Evolutionary conservation across 1,140 invertebrate genomes (phyloP).

Genomic region (Copidosoma floridanum): DNA sequence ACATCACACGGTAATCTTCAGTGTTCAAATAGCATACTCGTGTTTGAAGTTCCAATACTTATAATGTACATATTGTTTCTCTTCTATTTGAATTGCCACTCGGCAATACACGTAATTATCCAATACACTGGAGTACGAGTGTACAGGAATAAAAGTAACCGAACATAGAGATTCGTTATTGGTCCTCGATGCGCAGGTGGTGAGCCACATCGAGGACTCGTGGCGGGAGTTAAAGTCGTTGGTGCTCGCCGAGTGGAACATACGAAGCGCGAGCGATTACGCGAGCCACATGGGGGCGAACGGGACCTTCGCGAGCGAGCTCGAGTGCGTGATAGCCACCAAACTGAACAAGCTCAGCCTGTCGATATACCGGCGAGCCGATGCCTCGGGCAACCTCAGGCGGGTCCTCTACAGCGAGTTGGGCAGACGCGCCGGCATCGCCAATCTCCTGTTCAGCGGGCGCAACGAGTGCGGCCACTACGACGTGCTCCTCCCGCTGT

Average conservation of each 20-base stretch:
- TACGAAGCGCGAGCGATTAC: constrained; percentile 36
- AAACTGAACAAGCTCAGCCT: constrained; percentile 44
- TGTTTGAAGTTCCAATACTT: too few species aligned
- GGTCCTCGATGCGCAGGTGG: too few species aligned
- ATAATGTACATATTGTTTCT: too few species aligned
- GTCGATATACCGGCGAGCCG: constrained; percentile 43
- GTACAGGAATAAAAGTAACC: too few species aligned
- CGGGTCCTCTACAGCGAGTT: constrained; percentile 40
- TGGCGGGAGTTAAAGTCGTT: constrained; percentile 44
- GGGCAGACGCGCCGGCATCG: constrained; percentile 29
- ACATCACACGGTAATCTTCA: too few species aligned
- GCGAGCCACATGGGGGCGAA: constrained; percentile 41
- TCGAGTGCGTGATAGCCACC: constrained; percentile 45
- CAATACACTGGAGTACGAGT: too few species aligned
- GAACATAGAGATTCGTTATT: too few species aligned
- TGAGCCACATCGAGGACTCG: constrained; percentile 38
- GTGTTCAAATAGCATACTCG: too few species aligned
- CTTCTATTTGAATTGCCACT: neutral
- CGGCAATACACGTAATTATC: too few species aligned
- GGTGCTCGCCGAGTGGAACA: constrained; percentile 47
- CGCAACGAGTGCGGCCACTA: constrained; percentile 46
- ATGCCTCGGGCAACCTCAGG: constrained; percentile 31
- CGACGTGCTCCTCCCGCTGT: constrained; percentile 41
- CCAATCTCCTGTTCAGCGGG: constrained; percentile 44
- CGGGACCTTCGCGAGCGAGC: constrained; percentile 45